Evolutionary conservation across 2,797 vertebrate species (phyloP).

Genomic region (Enteromius trimaculatus): DNA sequence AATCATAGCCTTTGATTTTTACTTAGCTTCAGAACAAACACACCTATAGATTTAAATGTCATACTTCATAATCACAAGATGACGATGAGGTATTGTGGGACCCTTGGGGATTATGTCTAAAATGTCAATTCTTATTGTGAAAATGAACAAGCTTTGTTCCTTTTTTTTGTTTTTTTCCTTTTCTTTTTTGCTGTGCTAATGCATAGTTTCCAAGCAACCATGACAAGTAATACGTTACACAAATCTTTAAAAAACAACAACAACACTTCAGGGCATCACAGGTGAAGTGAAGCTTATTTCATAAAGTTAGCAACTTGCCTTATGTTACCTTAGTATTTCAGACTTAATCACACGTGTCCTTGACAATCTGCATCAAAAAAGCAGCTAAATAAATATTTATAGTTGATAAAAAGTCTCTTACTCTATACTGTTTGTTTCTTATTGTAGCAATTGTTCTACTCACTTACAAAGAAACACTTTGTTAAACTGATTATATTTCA

Average conservation of each 20-base stretch:
- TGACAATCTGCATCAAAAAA: background rate
- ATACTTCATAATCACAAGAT: slow-evolving; percentile 30
- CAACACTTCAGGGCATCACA: background rate
- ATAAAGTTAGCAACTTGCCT: background rate
- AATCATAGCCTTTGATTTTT: background rate
- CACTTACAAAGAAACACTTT: background rate
- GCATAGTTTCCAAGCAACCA: slow-evolving; percentile 19
- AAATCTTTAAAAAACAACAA: background rate
- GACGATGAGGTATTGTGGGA: slow-evolving; percentile 1
- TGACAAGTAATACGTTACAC: background rate
- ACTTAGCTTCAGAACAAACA: slow-evolving; percentile 18
- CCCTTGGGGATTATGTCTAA: slow-evolving; percentile 49
- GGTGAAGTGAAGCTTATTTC: background rate
- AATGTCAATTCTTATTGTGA: slow-evolving; percentile 50
- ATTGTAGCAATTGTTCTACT: background rate
- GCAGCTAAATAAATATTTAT: background rate
- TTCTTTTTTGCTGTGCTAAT: background rate
- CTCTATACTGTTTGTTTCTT: background rate
- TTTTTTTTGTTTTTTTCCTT: background rate
- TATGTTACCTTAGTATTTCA: background rate
- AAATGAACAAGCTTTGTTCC: slow-evolving; percentile 3
- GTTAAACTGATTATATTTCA: background rate
- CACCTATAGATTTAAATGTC: slow-evolving; percentile 43
- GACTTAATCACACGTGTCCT: background rate
- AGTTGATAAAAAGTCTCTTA: background rate